Percentiles rank a stretch among this genome's conserved stretches.
Evolutionary conservation across 1,140 invertebrate genomes (phyloP).

Genomic region (Dolichoris vasculosae): DNA sequence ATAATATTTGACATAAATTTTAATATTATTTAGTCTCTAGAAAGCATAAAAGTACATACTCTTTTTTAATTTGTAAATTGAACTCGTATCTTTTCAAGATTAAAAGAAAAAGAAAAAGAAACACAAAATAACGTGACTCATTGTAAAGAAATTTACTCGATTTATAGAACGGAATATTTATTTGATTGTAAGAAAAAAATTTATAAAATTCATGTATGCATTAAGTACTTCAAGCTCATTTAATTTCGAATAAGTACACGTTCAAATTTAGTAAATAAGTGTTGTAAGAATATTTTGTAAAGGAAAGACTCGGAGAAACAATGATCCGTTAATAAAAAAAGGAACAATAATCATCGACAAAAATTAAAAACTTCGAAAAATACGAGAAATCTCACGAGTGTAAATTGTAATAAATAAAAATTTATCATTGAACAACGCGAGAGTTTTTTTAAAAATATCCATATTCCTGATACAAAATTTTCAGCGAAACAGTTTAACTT

Average conservation of each 20-base stretch:
- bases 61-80: no score
- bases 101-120: not conserved
- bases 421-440: not conserved
- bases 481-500: not conserved
- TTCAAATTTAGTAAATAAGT: conserved; percentile 30
- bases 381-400: not conserved
- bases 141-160: not conserved
- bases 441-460: conserved; percentile 10
- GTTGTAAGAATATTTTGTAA: not conserved
- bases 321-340: not conserved
- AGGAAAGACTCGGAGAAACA: not conserved
- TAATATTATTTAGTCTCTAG: no score
- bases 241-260: conserved; percentile 44
- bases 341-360: not conserved
- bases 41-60: no score
- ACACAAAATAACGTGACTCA: not conserved
- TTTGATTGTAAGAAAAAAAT: conserved; percentile 39
- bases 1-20: no score
- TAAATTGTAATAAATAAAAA: not conserved
- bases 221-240: conserved; percentile 40
- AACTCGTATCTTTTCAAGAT: not conserved
- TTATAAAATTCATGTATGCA: conserved; percentile 40
- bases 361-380: not conserved
- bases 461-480: conserved; percentile 18
- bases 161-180: conserved; percentile 35